Percentiles rank a stretch among this genome's conserved stretches.
phyloP scores from a whole-genome alignment of 2,113 vertebrate species.

The Lamprologus ornatipinnis region DNA sequence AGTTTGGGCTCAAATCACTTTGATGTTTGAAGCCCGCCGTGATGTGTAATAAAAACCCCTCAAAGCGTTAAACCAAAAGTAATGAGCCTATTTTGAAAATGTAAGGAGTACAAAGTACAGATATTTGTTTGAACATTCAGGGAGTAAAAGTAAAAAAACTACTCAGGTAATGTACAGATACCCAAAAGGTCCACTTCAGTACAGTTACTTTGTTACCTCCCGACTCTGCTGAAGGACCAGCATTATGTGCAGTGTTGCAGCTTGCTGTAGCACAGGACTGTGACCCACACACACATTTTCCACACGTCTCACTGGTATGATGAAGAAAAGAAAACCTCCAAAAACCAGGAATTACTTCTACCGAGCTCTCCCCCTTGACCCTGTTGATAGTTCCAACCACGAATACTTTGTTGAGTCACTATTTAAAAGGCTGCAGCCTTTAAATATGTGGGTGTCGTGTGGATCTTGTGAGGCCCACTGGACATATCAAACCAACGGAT shows the following conservation, averaged over 20 bases:
- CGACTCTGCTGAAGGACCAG: not conserved
- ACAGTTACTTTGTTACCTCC: not conserved
- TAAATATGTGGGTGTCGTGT: not conserved
- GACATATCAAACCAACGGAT: slow-evolving; percentile 39
- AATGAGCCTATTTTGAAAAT: not conserved
- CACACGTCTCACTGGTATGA: not conserved
- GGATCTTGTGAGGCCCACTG: slow-evolving; percentile 14
- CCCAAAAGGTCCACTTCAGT: not conserved
- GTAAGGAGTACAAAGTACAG: not conserved
- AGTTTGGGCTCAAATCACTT: not conserved
- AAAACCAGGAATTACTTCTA: not conserved
- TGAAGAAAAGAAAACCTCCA: not conserved
- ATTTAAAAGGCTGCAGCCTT: not conserved
- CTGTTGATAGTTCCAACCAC: not conserved
- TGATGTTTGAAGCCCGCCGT: not conserved
- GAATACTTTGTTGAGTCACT: not conserved
- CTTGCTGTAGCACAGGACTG: not conserved
- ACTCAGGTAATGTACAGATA: not conserved
- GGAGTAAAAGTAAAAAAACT: not conserved
- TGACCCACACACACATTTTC: not conserved
- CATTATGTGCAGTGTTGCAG: not conserved
- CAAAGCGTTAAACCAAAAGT: not conserved
- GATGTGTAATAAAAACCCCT: not conserved
- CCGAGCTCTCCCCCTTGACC: not conserved
- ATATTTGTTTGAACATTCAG: not conserved